Evolutionary conservation across 2,888 invertebrate species (phyloP).

Genomic region (Eupelmus urozonus): DNA sequence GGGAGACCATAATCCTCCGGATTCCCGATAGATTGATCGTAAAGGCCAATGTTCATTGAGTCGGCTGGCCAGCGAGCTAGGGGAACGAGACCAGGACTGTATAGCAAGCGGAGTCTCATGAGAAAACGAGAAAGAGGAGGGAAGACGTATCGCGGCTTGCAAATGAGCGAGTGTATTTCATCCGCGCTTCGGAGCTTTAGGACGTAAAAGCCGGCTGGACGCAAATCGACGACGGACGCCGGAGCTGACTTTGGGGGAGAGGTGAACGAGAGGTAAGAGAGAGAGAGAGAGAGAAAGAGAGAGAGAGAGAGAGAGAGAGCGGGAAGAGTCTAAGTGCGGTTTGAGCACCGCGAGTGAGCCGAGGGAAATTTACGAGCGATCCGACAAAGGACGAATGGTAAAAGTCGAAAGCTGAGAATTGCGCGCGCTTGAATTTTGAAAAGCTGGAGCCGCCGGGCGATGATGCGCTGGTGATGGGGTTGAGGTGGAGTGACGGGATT

Average conservation of each 20-base stretch:
- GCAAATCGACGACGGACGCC: slow-evolving; percentile 1
- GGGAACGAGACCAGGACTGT: neutral
- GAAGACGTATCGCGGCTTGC: slow-evolving; percentile 14
- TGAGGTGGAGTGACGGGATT: neutral
- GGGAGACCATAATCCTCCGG: slow-evolving; percentile 58
- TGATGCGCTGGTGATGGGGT: slow-evolving; percentile 12
- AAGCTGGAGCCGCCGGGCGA: slow-evolving; percentile 4
- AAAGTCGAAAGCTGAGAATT: slow-evolving; percentile 30
- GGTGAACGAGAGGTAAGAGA: too few species aligned
- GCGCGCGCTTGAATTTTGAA: slow-evolving; percentile 32
- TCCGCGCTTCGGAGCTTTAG: slow-evolving; percentile 16
- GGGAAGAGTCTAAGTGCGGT: slow-evolving; percentile 24
- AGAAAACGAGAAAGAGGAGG: slow-evolving; percentile 38
- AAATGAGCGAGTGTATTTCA: slow-evolving; percentile 34
- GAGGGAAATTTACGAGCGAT: slow-evolving; percentile 52
- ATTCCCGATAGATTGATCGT: slow-evolving; percentile 67
- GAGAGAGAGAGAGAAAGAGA: slow-evolving; percentile 20
- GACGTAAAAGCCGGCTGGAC: slow-evolving; percentile 33
- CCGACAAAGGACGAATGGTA: slow-evolving; percentile 47
- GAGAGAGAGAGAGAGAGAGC: slow-evolving; percentile 2
- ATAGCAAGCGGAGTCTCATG: slow-evolving; percentile 13
- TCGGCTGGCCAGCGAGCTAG: slow-evolving; percentile 14
- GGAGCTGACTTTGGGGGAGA: neutral
- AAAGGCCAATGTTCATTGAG: slow-evolving; percentile 65
- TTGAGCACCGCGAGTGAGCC: slow-evolving; percentile 20